Base-by-base conservation (phyloP, 2,888 invertebrate genomes). In the Drosophila vallismaia region DNA sequence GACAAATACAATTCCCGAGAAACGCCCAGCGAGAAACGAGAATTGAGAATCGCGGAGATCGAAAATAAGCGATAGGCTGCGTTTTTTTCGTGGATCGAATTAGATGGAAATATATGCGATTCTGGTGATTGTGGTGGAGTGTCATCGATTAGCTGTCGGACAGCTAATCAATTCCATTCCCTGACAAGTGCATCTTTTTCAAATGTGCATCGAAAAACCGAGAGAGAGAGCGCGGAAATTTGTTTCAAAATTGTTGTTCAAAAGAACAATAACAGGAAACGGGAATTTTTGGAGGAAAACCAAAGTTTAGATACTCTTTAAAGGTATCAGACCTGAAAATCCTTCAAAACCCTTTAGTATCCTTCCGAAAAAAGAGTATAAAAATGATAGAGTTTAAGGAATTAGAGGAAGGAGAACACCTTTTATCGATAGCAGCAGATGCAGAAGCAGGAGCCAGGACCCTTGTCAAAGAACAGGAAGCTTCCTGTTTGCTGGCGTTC, bases 91-190 rank as follows among this genome's bases (percentile, higher is more conserved):
- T 1, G 6, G 12, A 24, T 28, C 24, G 54, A 68, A 46, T 69
- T 38, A 60, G 59, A 59, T 52, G 53, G 73, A 66, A 71, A 72
- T 72, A 9, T 56, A 71, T 72, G 55, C 66, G 29, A 2, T 6
- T 19, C 19, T 19, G 19, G 19, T 2, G 19, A 64, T 40, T 44
- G 29, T 42, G 48, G 48, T 54, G 46, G 59, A 81, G 81, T 81
- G 81, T 81, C 86, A 86, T 69, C 85, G 81, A 88, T 85, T 88
- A 85, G 88, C 71, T 72, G 88, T 77, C 84, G 86, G 84, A 82
- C 84, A 85, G 88, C 88, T 86, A 88, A 85, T 84, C 83, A 86
- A 88, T 84, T 77, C 52, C 31, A 24, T 31, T 45, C 58, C 12
- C 26, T 87, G 82, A 85, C 82, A 83, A 87, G 88, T 84, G 88